These are phyloP conservation scores for Pleuronectes platessa DNA, from an alignment of 2,113 vertebrate species.

Conservation along the genomic window DNA sequence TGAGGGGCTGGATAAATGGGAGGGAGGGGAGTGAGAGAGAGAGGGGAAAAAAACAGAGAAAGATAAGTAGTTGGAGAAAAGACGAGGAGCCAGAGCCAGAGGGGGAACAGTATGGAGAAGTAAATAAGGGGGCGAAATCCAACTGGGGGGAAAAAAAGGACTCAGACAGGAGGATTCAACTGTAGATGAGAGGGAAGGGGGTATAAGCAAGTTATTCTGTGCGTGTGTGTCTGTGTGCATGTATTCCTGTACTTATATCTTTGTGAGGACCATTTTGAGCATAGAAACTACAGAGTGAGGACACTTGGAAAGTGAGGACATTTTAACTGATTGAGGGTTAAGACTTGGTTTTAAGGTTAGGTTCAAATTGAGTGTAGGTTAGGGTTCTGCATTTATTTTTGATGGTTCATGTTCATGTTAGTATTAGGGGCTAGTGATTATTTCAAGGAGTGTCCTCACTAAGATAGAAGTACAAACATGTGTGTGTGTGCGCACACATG, in stretches of 20 bases:
- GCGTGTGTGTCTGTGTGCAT: neutral
- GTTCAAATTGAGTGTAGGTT: no score
- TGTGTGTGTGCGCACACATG: conserved; percentile 22
- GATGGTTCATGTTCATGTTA: no score
- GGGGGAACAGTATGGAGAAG: conserved; percentile 56
- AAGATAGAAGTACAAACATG: no score
- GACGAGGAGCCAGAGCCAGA: conserved; percentile 59
- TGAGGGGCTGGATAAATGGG: conserved; percentile 37
- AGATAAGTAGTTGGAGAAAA: conserved; percentile 56
- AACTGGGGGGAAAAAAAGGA: conserved; percentile 53
- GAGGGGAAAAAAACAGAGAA: conserved; percentile 30
- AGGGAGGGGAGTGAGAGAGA: conserved; percentile 1
- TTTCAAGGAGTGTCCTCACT: no score
- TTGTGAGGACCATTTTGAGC: no score
- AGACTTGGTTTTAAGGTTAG: no score
- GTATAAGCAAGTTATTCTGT: conserved; percentile 16
- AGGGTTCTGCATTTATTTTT: no score
- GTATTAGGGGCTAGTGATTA: no score
- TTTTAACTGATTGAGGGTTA: no score
- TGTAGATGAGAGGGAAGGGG: conserved; percentile 42
- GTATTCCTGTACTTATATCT: neutral
- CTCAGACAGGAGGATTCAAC: conserved; percentile 59
- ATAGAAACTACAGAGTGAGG: no score
- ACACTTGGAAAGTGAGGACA: no score
- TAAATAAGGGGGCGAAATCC: conserved; percentile 70